phyloP scores from a whole-genome alignment of 2,888 invertebrate species.

The Prenolepis imparis region DNA sequence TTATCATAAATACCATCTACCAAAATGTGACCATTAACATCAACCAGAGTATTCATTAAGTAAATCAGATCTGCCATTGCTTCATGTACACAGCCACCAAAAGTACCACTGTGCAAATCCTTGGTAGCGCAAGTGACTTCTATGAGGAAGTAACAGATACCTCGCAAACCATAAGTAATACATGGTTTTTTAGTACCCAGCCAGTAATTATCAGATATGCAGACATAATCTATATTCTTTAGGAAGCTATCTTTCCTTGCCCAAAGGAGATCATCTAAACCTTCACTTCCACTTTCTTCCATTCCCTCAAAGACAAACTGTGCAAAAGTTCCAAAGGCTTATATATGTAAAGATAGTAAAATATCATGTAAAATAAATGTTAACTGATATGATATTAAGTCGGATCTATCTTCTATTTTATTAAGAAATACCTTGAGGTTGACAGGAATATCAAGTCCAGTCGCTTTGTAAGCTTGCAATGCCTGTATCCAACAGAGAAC shows the following conservation, averaged over 20 bases:
- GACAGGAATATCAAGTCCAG: conserved; percentile 91
- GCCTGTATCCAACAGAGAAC: conserved; percentile 98
- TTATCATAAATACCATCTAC: conserved; percentile 94
- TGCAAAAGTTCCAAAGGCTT: conserved; percentile 54
- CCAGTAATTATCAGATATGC: conserved; percentile 99
- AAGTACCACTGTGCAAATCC: conserved; percentile 98
- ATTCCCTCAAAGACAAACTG: conserved; percentile 98
- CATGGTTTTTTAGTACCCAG: conserved; percentile 98
- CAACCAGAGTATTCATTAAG: conserved; percentile 93
- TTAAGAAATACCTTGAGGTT: conserved; percentile 88
- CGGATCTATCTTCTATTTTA: background rate
- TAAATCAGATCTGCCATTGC: conserved; percentile 97
- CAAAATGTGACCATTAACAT: conserved; percentile 94
- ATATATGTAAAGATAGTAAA: conserved; percentile 23
- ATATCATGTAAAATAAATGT: conserved; percentile 7
- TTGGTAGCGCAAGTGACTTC: conserved; percentile 95
- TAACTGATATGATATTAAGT: background rate
- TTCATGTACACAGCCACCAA: conserved; percentile 97
- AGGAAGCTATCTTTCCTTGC: conserved; percentile 92
- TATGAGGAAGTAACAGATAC: conserved; percentile 96
- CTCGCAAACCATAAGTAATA: conserved; percentile 97
- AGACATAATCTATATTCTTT: conserved; percentile 95
- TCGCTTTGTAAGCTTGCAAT: conserved; percentile 94
- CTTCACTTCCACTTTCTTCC: conserved; percentile 99
- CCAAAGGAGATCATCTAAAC: conserved; percentile 94